These are phyloP conservation scores for Diglossa brunneiventris DNA, from an alignment of 2,113 vertebrate species.

Conservation along the genomic window DNA sequence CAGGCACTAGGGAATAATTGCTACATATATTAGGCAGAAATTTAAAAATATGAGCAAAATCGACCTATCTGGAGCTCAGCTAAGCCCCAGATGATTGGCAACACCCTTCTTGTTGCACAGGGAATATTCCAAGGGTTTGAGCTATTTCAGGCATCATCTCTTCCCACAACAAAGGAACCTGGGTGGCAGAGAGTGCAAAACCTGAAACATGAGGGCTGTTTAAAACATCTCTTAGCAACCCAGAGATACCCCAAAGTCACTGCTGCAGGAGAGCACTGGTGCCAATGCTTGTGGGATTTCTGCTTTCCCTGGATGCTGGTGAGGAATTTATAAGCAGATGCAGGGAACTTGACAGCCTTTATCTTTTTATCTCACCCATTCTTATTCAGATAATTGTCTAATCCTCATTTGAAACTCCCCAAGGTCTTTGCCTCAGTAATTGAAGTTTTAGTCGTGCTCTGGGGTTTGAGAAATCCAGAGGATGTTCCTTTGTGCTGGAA, in stretches of 20 bases:
- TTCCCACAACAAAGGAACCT: not conserved
- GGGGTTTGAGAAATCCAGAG: not conserved
- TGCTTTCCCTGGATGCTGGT: not conserved
- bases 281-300: not conserved
- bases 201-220: not conserved
- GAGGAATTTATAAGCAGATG: not conserved
- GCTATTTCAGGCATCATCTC: not conserved
- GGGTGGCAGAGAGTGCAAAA: not conserved
- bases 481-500: not conserved
- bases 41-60: not conserved
- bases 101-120: not conserved
- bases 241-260: not conserved
- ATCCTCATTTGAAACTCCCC: constrained; percentile 7
- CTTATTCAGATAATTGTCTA: constrained; percentile 3
- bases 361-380: not conserved
- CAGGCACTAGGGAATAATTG: not conserved
- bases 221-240: not conserved
- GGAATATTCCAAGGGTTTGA: not conserved
- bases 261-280: not conserved
- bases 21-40: not conserved
- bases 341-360: not conserved
- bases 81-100: not conserved
- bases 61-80: not conserved
- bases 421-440: constrained; percentile 10
- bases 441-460: not conserved